Evolutionary conservation across 2,888 invertebrate species (phyloP).

Genomic region (Biston stratarius): DNA sequence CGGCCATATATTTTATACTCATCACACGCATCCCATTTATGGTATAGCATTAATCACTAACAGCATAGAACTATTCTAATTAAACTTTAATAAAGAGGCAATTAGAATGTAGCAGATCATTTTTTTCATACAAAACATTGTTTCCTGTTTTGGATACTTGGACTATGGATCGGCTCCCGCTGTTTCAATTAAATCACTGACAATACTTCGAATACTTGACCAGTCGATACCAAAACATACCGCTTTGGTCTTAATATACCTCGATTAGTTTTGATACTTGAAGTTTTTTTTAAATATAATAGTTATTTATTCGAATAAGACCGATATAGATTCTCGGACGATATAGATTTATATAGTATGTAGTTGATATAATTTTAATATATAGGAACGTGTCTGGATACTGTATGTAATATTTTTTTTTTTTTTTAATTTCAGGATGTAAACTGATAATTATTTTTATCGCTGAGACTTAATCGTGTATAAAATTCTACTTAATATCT

Average conservation of each 20-base stretch:
- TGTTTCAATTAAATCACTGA: conserved; percentile 86
- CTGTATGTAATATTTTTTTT: too few species aligned
- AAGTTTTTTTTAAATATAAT: neutral
- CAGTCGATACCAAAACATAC: conserved; percentile 78
- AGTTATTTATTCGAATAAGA: too few species aligned
- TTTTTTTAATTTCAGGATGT: too few species aligned
- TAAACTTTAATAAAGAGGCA: conserved; percentile 75
- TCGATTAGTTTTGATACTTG: conserved; percentile 60
- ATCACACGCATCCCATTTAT: conserved; percentile 64
- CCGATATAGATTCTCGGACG: too few species aligned
- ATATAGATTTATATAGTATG: too few species aligned
- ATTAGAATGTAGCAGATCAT: conserved; percentile 77
- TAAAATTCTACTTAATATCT: too few species aligned
- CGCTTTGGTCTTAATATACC: conserved; percentile 57
- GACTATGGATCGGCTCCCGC: conserved; percentile 71
- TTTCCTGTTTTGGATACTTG: conserved; percentile 72
- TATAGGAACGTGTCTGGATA: too few species aligned
- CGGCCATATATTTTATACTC: conserved; percentile 56
- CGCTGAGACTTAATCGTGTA: too few species aligned
- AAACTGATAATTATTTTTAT: too few species aligned
- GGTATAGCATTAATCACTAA: conserved; percentile 72
- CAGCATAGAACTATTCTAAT: conserved; percentile 62
- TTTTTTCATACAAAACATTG: conserved; percentile 82
- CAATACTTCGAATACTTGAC: conserved; percentile 81
- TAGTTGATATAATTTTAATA: too few species aligned